phyloP scores from a whole-genome alignment of 2,113 vertebrate genomes.

The Leptobrachium ailaonicum region DNA sequence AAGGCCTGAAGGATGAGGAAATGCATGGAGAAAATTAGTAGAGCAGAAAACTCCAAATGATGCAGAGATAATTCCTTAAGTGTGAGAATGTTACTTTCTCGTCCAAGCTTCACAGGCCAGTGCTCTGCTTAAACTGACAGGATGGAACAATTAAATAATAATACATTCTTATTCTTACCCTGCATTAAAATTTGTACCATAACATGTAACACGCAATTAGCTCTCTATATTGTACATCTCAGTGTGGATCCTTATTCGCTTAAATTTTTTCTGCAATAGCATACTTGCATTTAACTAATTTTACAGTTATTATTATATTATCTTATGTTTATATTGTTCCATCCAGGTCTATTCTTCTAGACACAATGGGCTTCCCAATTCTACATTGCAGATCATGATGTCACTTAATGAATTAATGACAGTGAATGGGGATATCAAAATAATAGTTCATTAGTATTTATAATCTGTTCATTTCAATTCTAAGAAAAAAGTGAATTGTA shows the following conservation, averaged over 20 bases:
- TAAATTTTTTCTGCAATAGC: not conserved
- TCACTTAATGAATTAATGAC: no score
- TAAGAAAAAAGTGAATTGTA: no score
- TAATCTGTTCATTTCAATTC: no score
- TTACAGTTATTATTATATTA: not conserved
- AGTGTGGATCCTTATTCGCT: not conserved
- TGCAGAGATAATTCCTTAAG: conserved; percentile 70
- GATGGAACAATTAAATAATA: conserved; percentile 47
- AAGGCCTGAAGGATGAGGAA: conserved; percentile 55
- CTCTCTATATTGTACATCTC: not conserved
- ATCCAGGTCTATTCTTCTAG: no score
- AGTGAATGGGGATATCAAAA: no score
- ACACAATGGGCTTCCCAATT: no score
- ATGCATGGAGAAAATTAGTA: conserved; percentile 59
- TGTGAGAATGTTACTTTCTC: conserved; percentile 63
- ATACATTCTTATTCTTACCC: conserved; percentile 42
- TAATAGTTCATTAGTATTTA: no score
- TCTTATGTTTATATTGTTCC: not conserved
- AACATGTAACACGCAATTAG: conserved; percentile 10
- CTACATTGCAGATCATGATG: no score
- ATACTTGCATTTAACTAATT: not conserved
- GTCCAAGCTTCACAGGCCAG: conserved; percentile 53
- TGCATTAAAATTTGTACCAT: conserved; percentile 23
- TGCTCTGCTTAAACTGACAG: conserved; percentile 46
- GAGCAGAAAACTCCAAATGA: conserved; percentile 70